Conservation (phyloP, 2,797 vertebrate species). For the Cuculus canorus region DNA sequence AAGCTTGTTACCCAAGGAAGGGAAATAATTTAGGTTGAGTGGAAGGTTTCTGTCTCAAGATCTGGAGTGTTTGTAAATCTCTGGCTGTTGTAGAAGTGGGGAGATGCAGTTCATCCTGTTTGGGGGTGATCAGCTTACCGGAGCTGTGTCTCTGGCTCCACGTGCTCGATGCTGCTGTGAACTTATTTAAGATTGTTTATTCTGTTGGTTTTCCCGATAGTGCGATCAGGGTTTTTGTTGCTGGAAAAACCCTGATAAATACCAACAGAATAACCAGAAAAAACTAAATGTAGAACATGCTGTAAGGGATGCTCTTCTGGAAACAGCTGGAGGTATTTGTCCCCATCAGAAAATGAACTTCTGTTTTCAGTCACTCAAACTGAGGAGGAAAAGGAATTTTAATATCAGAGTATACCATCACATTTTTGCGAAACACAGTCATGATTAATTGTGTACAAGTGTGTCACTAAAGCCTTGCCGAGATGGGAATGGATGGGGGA, state of each 20-base stretch:
- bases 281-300: background rate
- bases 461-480: background rate
- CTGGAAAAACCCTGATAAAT: background rate
- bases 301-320: background rate
- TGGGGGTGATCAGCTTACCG: background rate
- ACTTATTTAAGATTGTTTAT: background rate
- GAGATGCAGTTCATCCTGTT: background rate
- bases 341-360: background rate
- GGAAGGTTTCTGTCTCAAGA: background rate
- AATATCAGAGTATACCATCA: background rate
- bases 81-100: background rate
- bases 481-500: background rate
- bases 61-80: background rate
- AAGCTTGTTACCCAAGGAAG: background rate
- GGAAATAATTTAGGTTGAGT: background rate
- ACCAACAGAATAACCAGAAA: background rate
- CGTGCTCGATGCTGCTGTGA: fast-evolving
- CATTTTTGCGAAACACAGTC: background rate
- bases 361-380: background rate
- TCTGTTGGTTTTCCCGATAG: background rate
- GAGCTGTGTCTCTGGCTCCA: background rate
- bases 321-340: background rate
- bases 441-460: background rate
- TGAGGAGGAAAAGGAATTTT: background rate
- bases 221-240: background rate